Percentiles rank a stretch among this genome's conserved stretches.
Evolutionary conservation across 37 sponge, comb jelly and placozoan genomes (phyloP).

Genomic region (Geodia barretti): DNA sequence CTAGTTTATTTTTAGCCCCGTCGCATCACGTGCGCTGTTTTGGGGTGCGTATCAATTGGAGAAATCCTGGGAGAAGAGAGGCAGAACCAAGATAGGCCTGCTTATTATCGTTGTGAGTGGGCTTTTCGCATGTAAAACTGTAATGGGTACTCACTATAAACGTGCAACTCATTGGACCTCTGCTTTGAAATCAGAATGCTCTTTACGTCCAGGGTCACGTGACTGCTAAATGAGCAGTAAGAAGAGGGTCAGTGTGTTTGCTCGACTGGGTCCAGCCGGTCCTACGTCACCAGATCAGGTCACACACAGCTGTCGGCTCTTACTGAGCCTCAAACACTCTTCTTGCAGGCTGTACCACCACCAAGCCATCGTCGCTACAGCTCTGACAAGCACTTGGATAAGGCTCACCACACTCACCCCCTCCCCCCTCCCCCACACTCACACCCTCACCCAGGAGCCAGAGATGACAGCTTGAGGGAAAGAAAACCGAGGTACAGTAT

Average conservation of each 20-base stretch:
- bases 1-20: constrained; percentile 11
- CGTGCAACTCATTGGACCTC: too few species aligned
- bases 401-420: background rate
- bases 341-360: too few species aligned
- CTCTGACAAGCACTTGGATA: constrained; percentile 33
- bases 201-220: too few species aligned
- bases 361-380: constrained; percentile 21
- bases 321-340: too few species aligned
- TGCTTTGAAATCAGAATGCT: too few species aligned
- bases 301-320: background rate
- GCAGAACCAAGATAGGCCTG: too few species aligned
- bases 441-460: background rate
- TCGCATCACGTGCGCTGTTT: background rate
- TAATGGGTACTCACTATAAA: too few species aligned
- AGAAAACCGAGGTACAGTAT: constrained; percentile 27
- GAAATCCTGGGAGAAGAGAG: background rate
- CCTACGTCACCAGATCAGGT: background rate
- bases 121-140: too few species aligned
- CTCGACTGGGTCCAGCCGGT: constrained; percentile 68
- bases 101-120: too few species aligned
- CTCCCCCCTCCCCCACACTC: background rate
- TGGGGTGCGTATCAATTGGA: background rate
- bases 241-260: constrained; percentile 78
- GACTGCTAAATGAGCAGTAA: constrained; percentile 1
- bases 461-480: constrained; percentile 8